Conservation (phyloP, 1,140 invertebrate genomes). For the Nixonia krombeini region DNA sequence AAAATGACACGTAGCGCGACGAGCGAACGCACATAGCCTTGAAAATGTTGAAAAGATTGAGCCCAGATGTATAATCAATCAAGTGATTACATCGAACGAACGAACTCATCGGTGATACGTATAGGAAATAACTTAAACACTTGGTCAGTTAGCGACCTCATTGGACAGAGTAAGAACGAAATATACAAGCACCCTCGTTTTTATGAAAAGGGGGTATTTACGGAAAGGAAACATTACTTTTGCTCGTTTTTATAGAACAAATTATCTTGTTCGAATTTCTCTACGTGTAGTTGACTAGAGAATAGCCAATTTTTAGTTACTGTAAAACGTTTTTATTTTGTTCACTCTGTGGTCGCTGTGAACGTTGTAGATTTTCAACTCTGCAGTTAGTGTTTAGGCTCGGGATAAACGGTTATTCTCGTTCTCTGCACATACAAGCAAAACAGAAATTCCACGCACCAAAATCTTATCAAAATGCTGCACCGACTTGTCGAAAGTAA, state of each 20-base stretch:
- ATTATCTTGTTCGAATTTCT: background rate
- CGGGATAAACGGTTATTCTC: constrained; percentile 39
- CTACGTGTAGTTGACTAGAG: background rate
- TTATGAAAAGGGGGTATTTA: no score
- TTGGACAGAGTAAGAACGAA: background rate
- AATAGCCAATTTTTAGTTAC: no score
- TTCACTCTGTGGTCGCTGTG: background rate
- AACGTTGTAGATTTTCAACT: background rate
- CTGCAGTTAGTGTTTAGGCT: constrained; percentile 31
- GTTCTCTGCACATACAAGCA: constrained; percentile 47
- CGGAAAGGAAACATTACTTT: background rate
- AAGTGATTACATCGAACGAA: constrained; percentile 2
- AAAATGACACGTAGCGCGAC: background rate
- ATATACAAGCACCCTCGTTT: background rate
- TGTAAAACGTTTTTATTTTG: background rate
- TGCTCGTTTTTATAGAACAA: background rate
- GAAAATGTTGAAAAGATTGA: background rate
- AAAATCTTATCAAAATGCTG: constrained; percentile 31
- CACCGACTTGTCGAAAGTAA: constrained; percentile 23
- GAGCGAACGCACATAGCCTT: constrained; percentile 4
- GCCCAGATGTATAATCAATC: constrained; percentile 5
- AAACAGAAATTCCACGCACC: constrained; percentile 54
- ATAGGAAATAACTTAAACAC: constrained; percentile 8
- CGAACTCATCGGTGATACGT: constrained; percentile 2
- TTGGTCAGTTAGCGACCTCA: constrained; percentile 8